Base-by-base conservation (phyloP, 2,888 invertebrate species). In the Agelastica alni region DNA sequence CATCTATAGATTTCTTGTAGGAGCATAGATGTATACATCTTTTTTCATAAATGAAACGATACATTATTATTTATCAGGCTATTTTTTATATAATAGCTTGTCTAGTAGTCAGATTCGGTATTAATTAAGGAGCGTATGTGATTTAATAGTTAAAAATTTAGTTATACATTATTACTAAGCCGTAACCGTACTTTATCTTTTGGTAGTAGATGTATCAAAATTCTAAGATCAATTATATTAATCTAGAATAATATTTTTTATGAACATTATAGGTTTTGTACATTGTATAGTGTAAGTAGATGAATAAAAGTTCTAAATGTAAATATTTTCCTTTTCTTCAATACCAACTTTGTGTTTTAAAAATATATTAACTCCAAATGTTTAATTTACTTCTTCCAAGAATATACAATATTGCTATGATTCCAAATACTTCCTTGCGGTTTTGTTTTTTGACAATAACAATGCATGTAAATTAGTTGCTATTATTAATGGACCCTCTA, bases 191-290 rank as follows among this genome's bases (percentile, higher is more conserved):
- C 53, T 57, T 56, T 56, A 49, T 39, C 18, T 18, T 59, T 64
- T 62, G 56, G 56, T 63, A 64, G 30, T 56, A 46, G 53, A 56
- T 61, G 58, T 61, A 62, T 56, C 57, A 52, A 60, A 64, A 56
- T 57, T 62, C 49, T 56, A 58, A 57, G 54, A 55, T 53, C 32
- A 49, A 62, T 65, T 64, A 56, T 61, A 63, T 61, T 72, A 48
- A 39, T 18, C 39, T 48, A 75, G 72, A 66, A 66, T 75, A 73
- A 73, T 74, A 73, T 72, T 74, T 75, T 74, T 74, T 74, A 73
- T 75, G 72, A 71, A 67, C 69, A 66, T 65, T 67, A 67, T 70
- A 75, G 72, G 70, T 77, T 76, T 76, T 77, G 76, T 76, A 77
- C 75, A 76, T 76, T 77, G 75, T 76, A 74, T 72, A 75, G 69